Base-by-base conservation (phyloP, 2,113 vertebrate species). In the Erpornis zantholeuca region DNA sequence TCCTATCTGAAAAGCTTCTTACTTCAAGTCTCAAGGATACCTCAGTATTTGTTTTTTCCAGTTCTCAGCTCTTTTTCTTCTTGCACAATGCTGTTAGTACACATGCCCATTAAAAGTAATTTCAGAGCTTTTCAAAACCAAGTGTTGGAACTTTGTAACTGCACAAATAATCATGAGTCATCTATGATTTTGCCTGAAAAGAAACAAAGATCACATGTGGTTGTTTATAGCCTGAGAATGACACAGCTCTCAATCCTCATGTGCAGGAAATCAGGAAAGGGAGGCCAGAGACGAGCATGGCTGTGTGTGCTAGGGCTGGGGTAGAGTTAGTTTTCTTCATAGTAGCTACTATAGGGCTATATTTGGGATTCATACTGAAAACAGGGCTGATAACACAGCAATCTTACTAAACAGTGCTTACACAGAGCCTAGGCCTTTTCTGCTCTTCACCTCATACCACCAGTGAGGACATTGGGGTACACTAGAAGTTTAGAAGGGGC, bases 381-480 rank as follows among this genome's bases (percentile, higher is more conserved):
- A 52, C 3, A 36, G 22, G 21, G 16, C 18, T 81, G 47, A n/a
- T 56, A 16, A 18, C 14, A 71, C 25, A 45, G 6, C 0, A 0
- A 16, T 73, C 10, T 61, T 19, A 22, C 11, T 57, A 15, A 82
- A 15, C 12, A 61, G 15, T 12, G 11, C 15, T 82, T 61, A 33
- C 13, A 31, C 8, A 61, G 31, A 12, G 7, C 13, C 27, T 33
- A 61, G 28, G 8, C 2, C 12, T 45, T 72, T 66, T 35, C 35
- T 61, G 15, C 25, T 52, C 27, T 36, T 54, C 21, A 38, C 24
- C 3, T 24, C 11, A 17, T 24, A 6, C 12, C 13, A 16, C 9
- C 35, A 35, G n/a, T 1, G 11, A n/a, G 14, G 14, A 53, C 27
- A 8, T 10, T n/a, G 23, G 5, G 4, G 2, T 31, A 7, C 4